Percentiles rank a stretch among this genome's conserved stretches.
Conservation (phyloP, 2,113 vertebrate species). For the Corapipo altera region DNA sequence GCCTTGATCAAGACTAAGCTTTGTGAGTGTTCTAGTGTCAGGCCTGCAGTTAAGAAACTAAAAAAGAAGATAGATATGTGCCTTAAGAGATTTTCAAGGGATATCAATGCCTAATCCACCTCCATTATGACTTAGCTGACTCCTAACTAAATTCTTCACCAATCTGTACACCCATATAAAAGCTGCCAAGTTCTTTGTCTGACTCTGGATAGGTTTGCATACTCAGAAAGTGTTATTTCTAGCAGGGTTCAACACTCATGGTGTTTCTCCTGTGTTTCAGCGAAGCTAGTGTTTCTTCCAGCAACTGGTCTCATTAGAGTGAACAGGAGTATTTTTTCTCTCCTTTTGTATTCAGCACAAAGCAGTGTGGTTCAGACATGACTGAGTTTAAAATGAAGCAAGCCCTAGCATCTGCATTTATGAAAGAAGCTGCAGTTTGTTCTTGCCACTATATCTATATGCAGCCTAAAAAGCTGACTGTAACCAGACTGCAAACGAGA, state of each 20-base stretch:
- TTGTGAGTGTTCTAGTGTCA: neutral
- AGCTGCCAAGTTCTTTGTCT: neutral
- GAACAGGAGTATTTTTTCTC: neutral
- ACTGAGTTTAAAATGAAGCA: constrained; percentile 49
- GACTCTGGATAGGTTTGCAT: neutral
- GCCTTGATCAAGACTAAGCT: neutral
- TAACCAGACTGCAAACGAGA: neutral
- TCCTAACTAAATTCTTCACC: neutral
- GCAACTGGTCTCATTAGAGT: neutral
- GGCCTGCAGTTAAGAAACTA: neutral
- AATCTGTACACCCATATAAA: neutral
- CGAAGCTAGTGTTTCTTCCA: neutral
- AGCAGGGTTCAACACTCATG: neutral
- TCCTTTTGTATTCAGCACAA: constrained; percentile 26
- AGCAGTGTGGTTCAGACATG: constrained; percentile 30
- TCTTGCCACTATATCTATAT: constrained; percentile 18
- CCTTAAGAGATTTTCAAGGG: neutral
- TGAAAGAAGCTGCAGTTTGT: constrained; percentile 40
- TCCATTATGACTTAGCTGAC: neutral
- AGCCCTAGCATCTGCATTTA: constrained; percentile 37
- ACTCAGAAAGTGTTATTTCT: neutral
- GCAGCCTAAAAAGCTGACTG: neutral
- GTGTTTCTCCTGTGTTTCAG: neutral
- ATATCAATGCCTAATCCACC: neutral
- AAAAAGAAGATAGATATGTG: neutral